A percentile compares a stretch with the other conserved stretches of the same genome.
Conservation (phyloP, 2,797 vertebrate species). For the Sebastiscus albofasciatus region DNA sequence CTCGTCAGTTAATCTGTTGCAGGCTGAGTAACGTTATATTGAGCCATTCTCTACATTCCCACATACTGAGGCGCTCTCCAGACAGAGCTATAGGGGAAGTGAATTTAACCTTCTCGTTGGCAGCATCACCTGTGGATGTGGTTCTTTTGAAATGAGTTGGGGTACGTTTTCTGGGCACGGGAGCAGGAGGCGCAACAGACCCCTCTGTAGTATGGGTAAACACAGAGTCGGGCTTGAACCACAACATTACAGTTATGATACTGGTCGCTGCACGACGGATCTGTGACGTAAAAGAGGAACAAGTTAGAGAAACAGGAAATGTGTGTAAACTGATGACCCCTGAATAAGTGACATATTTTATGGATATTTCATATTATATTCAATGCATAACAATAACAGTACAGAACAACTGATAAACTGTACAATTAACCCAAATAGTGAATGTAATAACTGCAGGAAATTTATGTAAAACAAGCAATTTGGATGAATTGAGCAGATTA, state of each 20-base stretch:
- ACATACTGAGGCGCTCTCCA: neutral
- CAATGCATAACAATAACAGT: too few relatives aligned
- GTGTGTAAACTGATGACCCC: too few relatives aligned
- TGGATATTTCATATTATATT: too few relatives aligned
- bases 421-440: too few relatives aligned
- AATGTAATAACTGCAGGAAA: too few relatives aligned
- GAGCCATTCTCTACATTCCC: neutral
- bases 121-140: conserved; percentile 60
- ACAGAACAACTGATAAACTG: too few relatives aligned
- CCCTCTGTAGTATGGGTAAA: conserved; percentile 81
- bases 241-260: conserved; percentile 83
- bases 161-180: conserved; percentile 45
- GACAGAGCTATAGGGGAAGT: neutral
- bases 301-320: neutral
- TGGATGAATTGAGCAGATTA: too few relatives aligned
- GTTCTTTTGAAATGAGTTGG: conserved; percentile 46
- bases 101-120: neutral
- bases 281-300: conserved; percentile 48
- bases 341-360: too few relatives aligned
- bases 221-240: conserved; percentile 81
- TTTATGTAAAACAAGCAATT: too few relatives aligned
- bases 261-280: conserved; percentile 77
- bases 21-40: neutral
- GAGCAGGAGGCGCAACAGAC: conserved; percentile 81
- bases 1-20: neutral